Evolutionary conservation across 2,888 invertebrate species (phyloP).

Genomic region (Orthosia incerta): DNA sequence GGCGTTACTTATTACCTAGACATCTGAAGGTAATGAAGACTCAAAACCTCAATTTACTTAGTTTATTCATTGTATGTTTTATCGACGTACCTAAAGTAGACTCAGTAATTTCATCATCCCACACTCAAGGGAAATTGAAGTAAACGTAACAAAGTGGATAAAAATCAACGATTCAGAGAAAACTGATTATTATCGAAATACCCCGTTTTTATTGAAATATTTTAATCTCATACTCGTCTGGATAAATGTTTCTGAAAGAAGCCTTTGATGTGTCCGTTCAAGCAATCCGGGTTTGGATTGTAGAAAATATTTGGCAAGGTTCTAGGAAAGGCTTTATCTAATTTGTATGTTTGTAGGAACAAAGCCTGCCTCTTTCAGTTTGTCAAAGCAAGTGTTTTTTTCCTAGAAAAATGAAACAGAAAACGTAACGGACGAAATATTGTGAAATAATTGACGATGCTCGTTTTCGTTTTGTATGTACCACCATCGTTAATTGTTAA

Average conservation of each 20-base stretch:
- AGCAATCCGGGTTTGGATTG: not conserved
- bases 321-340: conserved; percentile 19
- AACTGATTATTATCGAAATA: conserved; percentile 23
- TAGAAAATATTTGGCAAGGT: conserved; percentile 10
- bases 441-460: too few relatives aligned
- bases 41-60: conserved; percentile 14
- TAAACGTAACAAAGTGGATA: conserved; percentile 21
- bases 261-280: conserved; percentile 29
- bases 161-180: conserved; percentile 36
- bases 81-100: not conserved
- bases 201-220: conserved; percentile 26
- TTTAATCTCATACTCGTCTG: conserved; percentile 13
- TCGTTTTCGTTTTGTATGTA: too few relatives aligned
- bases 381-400: conserved; percentile 16
- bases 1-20: not conserved
- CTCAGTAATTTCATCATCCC: conserved; percentile 18
- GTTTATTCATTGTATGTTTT: conserved; percentile 17
- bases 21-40: not conserved
- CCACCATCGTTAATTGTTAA: too few relatives aligned
- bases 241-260: conserved; percentile 6
- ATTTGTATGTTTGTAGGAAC: conserved; percentile 23
- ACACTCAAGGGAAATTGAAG: conserved; percentile 40
- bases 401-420: not conserved
- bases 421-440: not conserved
- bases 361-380: not conserved